phyloP scores from a whole-genome alignment of 2,113 vertebrate species.

The Collichthys lucidus region DNA sequence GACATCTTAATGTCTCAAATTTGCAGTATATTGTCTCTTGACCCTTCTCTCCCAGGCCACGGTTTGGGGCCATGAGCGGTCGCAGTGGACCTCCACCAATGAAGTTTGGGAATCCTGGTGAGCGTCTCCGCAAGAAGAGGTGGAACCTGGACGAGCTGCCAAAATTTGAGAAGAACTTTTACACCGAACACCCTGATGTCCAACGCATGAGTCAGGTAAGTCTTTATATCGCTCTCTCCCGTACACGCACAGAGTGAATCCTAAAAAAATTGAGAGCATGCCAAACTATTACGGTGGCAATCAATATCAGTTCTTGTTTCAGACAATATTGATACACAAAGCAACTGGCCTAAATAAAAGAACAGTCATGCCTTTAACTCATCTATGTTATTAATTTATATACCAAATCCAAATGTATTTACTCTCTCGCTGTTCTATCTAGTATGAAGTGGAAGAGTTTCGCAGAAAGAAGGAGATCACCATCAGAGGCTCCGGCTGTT shows the following conservation, averaged over 20 bases:
- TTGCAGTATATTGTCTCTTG: not conserved
- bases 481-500: slow-evolving; percentile 90
- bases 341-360: not conserved
- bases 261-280: not conserved
- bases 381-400: not conserved
- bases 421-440: not conserved
- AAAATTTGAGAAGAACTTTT: slow-evolving; percentile 99
- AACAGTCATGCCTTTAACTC: not conserved
- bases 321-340: not conserved
- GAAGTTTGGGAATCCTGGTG: slow-evolving; percentile 96
- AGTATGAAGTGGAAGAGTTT: slow-evolving; percentile 95
- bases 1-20: too few species aligned
- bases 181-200: slow-evolving; percentile 92
- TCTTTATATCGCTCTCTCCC: not conserved
- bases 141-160: slow-evolving; percentile 96
- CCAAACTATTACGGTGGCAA: not conserved
- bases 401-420: not conserved
- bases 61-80: slow-evolving; percentile 82
- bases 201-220: slow-evolving; percentile 89
- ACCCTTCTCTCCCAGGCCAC: slow-evolving; percentile 63
- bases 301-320: not conserved
- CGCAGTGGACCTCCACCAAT: slow-evolving; percentile 88
- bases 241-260: not conserved
- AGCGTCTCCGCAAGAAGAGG: slow-evolving; percentile 95
- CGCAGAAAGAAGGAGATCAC: slow-evolving; percentile 96